Percentiles rank a stretch among this genome's conserved stretches.
phyloP scores from a whole-genome alignment of 2,888 invertebrate species.

The Cryptocheilus praepositus region DNA sequence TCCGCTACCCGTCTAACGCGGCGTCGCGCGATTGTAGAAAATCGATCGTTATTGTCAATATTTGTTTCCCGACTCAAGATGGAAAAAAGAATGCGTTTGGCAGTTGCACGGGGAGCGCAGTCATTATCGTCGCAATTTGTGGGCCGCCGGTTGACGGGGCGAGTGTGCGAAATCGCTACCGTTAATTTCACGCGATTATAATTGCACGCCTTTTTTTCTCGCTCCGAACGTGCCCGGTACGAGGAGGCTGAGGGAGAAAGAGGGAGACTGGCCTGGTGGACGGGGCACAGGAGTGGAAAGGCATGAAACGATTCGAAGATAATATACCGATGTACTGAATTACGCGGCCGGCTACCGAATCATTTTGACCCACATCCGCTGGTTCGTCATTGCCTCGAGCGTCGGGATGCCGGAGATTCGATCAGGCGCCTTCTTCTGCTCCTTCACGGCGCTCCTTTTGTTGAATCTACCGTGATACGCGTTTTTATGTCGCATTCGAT shows the following conservation, averaged over 20 bases:
- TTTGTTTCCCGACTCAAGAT: neutral
- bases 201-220: conserved; percentile 37
- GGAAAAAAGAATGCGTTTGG: neutral
- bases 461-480: conserved; percentile 6
- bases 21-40: neutral
- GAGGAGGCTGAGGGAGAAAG: neutral
- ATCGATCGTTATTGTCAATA: neutral
- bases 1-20: too few species aligned
- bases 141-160: conserved; percentile 1
- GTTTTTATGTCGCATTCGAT: neutral
- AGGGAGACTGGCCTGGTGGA: conserved; percentile 6
- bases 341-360: conserved; percentile 67
- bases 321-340: conserved; percentile 46
- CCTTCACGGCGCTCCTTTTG: conserved; percentile 9
- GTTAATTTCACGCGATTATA: conserved; percentile 39
- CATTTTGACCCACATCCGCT: conserved; percentile 66
- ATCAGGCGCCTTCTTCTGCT: conserved; percentile 27
- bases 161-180: conserved; percentile 23
- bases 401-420: conserved; percentile 25
- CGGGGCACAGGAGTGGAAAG: conserved; percentile 34
- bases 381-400: conserved; percentile 38
- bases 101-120: neutral
- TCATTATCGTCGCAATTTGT: conserved; percentile 6
- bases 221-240: conserved; percentile 8
- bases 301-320: conserved; percentile 44